Base-by-base conservation (phyloP, 2,888 invertebrate species). In the Andrena minutula region DNA sequence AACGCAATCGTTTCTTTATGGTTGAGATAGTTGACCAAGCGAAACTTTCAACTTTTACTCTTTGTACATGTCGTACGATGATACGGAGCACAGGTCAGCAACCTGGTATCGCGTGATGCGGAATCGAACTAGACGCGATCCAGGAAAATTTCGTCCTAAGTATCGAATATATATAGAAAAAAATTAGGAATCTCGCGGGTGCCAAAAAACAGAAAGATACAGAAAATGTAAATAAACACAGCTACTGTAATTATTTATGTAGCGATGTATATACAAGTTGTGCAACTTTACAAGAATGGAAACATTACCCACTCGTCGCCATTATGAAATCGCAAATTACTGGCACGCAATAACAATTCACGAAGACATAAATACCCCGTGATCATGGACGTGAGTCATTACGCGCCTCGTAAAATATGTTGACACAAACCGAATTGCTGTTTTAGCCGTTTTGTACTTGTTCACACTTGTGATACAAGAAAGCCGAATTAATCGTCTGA, bases 41-140 rank as follows among this genome's bases (percentile, higher is more conserved):
- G 41, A 41, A 41, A 41, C 41, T 64, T 64, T 30, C 6, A 79
- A 30, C 5, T 47, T 32, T 47, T 72, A 63, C 72, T 72, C 51
- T 73, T 60, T 60, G 10, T 26, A 35, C 47, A 47, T 49, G 53
- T 80, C 68, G 10, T 79, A 81, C 61, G 61, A 74, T 65, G 10
- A 61, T 78, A 53, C 7, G 47, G 51, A 60, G 60, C 64, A 66
- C 20, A 74, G 66, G 65, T 60, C 74, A 41, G 28, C 60, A 79
- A 79, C 73, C 69, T 73, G 26, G 51, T 65, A 73, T 58, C 69
- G 58, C 58, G 28, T 41, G 64, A 73, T 41, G n/a, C 51, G 10
- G 20, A 10, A 30, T 49, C 23, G 16, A 58, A 72, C 73, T 64
- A 30, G 12, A 49, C 5, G 10, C 4, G 49, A 47, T 16, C 16